Conservation (phyloP, 2,113 vertebrate genomes). For the Salvelinus namaycush region DNA sequence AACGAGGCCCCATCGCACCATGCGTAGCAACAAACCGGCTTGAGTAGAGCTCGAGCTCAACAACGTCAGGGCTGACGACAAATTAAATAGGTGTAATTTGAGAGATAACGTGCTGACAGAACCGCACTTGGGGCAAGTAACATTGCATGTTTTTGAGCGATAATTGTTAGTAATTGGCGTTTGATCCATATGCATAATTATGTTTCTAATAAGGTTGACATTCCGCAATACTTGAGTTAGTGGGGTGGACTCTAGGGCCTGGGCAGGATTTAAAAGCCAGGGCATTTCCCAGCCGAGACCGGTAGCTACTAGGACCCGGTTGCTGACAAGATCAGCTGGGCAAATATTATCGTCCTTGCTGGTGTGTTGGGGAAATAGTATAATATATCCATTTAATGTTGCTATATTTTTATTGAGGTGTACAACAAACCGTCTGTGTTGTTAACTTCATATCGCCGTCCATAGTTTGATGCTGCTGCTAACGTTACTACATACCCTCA, state of each 20-base stretch:
- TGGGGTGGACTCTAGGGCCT: not conserved
- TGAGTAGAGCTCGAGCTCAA: conserved; percentile 22
- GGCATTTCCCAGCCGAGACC: not conserved
- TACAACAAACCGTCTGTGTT: not conserved
- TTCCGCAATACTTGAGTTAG: conserved; percentile 13
- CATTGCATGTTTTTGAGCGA: not conserved
- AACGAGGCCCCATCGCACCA: conserved; percentile 40
- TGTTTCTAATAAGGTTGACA: not conserved
- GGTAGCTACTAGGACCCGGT: conserved; percentile 1
- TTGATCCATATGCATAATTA: not conserved
- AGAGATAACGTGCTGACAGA: not conserved
- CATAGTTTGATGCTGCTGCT: not conserved
- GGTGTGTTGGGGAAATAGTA: not conserved
- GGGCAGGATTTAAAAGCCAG: not conserved
- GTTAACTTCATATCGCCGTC: not conserved
- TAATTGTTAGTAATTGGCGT: not conserved
- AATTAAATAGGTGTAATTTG: not conserved
- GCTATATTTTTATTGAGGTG: not conserved
- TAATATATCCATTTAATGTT: not conserved
- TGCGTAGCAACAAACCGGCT: conserved; percentile 42
- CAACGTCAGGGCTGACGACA: not conserved
- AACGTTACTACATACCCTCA: not conserved
- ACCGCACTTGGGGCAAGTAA: not conserved
- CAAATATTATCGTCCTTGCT: not conserved
- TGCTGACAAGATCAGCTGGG: not conserved